Conservation (phyloP, 2,113 vertebrate genomes). For the Hyperopisus bebe region DNA sequence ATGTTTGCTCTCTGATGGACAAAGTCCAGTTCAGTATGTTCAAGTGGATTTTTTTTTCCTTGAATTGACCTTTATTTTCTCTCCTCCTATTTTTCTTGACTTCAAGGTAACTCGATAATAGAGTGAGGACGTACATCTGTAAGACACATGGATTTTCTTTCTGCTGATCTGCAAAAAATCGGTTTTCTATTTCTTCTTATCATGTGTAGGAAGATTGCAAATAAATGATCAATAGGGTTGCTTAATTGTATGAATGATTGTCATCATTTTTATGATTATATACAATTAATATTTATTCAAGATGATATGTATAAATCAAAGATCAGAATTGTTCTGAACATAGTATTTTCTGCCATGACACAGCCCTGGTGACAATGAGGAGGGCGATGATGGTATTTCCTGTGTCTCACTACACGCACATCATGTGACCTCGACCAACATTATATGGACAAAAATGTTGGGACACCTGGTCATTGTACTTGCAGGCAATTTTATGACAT, state of each 20-base stretch:
- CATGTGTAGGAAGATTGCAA: background rate
- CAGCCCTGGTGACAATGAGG: background rate
- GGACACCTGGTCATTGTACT: background rate
- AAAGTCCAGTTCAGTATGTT: conserved; percentile 60
- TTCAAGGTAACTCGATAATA: conserved; percentile 40
- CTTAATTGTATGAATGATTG: background rate
- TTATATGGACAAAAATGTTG: background rate
- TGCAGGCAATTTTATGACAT: background rate
- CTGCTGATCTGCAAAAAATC: conserved; percentile 63
- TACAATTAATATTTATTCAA: background rate
- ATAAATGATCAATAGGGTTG: background rate
- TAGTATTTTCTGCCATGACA: background rate
- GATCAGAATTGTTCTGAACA: background rate
- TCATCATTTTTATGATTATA: background rate
- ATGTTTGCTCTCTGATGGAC: conserved; percentile 54
- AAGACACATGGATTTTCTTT: conserved; percentile 36
- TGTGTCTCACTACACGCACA: background rate
- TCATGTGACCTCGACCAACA: background rate
- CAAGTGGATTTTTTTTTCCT: conserved; percentile 44
- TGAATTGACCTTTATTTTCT: background rate
- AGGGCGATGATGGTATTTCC: background rate
- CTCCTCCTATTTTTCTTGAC: conserved; percentile 39
- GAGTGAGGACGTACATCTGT: conserved; percentile 22
- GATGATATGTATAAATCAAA: background rate
- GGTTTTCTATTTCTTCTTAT: background rate